Base-by-base conservation (phyloP, 1,140 invertebrate genomes). In the Bombus consobrinus region DNA sequence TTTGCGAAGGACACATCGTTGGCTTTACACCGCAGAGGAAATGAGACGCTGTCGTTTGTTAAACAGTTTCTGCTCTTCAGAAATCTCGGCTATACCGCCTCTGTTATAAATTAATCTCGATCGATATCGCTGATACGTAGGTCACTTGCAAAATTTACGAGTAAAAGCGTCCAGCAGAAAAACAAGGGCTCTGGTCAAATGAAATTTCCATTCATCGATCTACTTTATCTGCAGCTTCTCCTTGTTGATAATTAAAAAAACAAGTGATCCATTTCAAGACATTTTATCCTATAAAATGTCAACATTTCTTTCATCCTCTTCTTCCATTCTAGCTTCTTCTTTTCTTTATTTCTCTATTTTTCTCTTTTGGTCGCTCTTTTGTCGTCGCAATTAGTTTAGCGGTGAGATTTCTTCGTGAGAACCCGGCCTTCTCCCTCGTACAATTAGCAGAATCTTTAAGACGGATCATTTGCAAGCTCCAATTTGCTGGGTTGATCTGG, bases 391-490 rank as follows among this genome's bases (percentile, higher is more conserved):
- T 89, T 87, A 89, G 77, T 87, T 83, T 71, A 47, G 39, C 62
- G 68, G 68, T 72, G 37, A 59, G 69, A 37, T 43, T 71, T 73
- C 18, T 47, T 34, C 68, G 47, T 13, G 8, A 34, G 53, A 53
- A 37, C 43, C 28, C 32, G 28, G 37, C 68, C 39, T 22, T 62
- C 53, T 15, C 57, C 68, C 15, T 43, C 47, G 53, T 69, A 83
- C 91, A 94, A 93, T 94, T 94, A 93, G 91, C 73, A 88, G 88
- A 92, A 91, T 92, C 91, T 91, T 92, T 87, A 91, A 92, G 88
- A 78, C 84, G 80, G 91, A 93, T 93, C 91, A 90, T 92, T 93
- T 92, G 91, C 92, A 91, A 92, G 92, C 87, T 91, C 89, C 88
- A 93, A 93, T 93, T 93, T 93, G 78, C 74, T 66, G 59, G 83